Evolutionary conservation across 2,797 vertebrate genomes (phyloP), one percentile per base, ranked within the genome.

Genomic region (Phalanger gymnotis): DNA sequence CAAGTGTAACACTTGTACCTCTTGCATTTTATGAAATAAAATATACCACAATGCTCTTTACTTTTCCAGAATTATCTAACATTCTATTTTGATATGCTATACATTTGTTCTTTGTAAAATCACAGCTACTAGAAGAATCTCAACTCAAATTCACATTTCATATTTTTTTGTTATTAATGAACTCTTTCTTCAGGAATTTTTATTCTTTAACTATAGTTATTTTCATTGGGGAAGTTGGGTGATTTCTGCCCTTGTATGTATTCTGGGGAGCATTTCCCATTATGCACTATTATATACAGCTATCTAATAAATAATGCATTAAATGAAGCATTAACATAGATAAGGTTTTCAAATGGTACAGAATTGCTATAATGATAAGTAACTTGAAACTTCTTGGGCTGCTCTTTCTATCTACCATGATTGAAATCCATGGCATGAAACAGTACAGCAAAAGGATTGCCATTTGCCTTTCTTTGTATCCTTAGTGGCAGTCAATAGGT

Each of bases 1-100:
- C 56, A 96, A 97, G n/a, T 94, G 27, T 0, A 96, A 95, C 95
- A 40, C 34, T 94, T 95, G 94, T 57, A 56, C 16, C 52, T 95
- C 40, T 95, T 90, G 90, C 73, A 93, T 96, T 93, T 96, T 93
- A 81, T 95, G 91, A 94, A 12, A 4, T 55, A 7, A 90, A 92
- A 52, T 19, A 34, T 92, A 91, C 5, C 0, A 9, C 87, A 55
- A 89, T 31, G 1, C 73, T 47, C 22, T 47, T 81, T 87, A 87
- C 22, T 87, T 87, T 51, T 87, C 22, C 40, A 51, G 73, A 27
- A 87, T 11, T 51, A 47, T 87, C 40, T 40, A 87, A 12, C 28
- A 87, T 10, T 87, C 73, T 87, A 25, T 81, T 81, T 81, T 81
- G n/a, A 81, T 81, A 47, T 47, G 7, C 19, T 81, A 87, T 51